Evolutionary conservation across 2,888 invertebrate genomes (phyloP).

Genomic region (Minunthozetes semirufus): DNA sequence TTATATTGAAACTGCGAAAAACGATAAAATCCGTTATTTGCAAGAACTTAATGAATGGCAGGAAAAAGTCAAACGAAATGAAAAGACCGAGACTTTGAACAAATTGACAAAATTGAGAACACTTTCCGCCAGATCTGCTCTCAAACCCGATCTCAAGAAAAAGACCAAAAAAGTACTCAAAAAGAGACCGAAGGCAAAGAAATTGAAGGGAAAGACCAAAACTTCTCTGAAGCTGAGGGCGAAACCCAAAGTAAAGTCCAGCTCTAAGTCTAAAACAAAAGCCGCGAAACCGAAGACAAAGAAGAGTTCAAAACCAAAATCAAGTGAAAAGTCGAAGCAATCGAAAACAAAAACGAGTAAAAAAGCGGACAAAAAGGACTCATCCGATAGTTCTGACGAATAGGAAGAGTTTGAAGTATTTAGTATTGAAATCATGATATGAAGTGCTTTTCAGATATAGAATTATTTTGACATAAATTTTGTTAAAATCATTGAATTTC

Average conservation of each 20-base stretch:
- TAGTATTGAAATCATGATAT: slow-evolving; percentile 3
- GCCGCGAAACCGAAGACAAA: neutral
- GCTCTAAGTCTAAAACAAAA: neutral
- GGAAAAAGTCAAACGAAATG: slow-evolving; percentile 16
- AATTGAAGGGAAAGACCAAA: neutral
- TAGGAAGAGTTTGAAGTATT: neutral
- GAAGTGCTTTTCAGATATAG: neutral
- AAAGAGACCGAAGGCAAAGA: neutral
- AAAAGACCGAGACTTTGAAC: slow-evolving; percentile 3
- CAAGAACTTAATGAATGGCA: slow-evolving; percentile 31
- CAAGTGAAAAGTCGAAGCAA: slow-evolving; percentile 4
- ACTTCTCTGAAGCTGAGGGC: neutral
- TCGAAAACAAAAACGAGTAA: neutral
- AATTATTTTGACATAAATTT: slow-evolving; percentile 13
- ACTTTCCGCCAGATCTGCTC: neutral
- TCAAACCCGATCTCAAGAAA: neutral
- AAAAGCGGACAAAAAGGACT: neutral
- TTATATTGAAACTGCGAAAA: slow-evolving; percentile 20
- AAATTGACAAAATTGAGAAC: neutral
- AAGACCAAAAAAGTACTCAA: neutral
- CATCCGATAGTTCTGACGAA: slow-evolving; percentile 18
- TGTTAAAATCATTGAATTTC: neutral
- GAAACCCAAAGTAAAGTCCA: neutral
- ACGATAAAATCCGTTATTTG: slow-evolving; percentile 22
- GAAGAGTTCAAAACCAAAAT: neutral